Conservation (phyloP, 2,797 vertebrate genomes). For the Ciconia nigra region DNA sequence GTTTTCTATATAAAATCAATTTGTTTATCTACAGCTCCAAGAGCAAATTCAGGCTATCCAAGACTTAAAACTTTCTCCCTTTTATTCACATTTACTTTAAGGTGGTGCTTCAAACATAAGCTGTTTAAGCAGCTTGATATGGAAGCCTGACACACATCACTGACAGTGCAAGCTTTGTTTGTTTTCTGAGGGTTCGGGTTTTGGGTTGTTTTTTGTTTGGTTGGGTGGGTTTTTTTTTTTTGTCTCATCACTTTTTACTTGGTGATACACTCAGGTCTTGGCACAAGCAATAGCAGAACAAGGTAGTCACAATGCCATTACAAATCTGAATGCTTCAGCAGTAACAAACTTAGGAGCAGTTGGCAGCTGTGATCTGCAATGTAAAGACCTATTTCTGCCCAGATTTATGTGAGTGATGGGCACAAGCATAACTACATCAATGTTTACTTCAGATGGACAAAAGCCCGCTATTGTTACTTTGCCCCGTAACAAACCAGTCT, state of each 20-base stretch:
- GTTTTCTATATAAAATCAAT: not conserved
- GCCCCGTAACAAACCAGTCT: not conserved
- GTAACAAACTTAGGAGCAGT: not conserved
- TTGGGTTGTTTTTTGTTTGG: no score
- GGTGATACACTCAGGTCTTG: not conserved
- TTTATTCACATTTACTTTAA: not conserved
- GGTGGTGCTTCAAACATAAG: not conserved
- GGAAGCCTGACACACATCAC: not conserved
- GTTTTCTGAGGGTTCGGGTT: not conserved
- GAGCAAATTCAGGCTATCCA: not conserved
- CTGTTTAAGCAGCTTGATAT: not conserved
- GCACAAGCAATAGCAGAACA: not conserved
- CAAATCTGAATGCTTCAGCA: not conserved
- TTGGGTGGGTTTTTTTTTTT: no score
- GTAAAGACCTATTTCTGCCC: not conserved
- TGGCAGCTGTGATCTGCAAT: not conserved
- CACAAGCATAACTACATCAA: accelerated
- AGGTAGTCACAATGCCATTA: not conserved
- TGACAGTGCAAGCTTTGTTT: not conserved
- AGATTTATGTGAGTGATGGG: not conserved
- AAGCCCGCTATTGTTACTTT: not conserved
- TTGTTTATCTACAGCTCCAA: not conserved
- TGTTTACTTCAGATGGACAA: not conserved
- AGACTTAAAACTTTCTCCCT: not conserved
- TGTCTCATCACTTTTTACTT: not conserved